A percentile compares a stretch with the other conserved stretches of the same genome.
Conservation (phyloP, 2,888 invertebrate genomes). For the Carterocephalus palaemon region DNA sequence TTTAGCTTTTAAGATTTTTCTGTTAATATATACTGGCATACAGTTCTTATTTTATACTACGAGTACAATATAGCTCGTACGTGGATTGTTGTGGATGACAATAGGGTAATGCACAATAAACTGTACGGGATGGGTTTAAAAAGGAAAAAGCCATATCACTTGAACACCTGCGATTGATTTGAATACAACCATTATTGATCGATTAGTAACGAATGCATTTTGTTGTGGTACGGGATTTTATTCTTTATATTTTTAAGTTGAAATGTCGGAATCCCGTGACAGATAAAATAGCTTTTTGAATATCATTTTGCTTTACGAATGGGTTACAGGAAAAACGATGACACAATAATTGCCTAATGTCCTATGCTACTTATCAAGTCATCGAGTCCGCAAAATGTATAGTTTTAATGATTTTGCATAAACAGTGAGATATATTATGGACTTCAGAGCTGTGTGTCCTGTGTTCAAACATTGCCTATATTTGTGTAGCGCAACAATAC, state of each 20-base stretch:
- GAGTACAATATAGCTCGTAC: too few species aligned
- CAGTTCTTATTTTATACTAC: too few species aligned
- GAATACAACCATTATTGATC: conserved; percentile 65
- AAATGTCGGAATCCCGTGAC: neutral
- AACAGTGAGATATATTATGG: too few species aligned
- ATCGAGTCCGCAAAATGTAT: too few species aligned
- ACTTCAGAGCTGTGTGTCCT: too few species aligned
- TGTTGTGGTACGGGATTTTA: neutral
- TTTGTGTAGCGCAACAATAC: too few species aligned
- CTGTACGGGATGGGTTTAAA: conserved; percentile 45
- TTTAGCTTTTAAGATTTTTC: too few species aligned
- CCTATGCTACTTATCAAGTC: too few species aligned
- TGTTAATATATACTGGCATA: too few species aligned
- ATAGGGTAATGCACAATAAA: conserved; percentile 39
- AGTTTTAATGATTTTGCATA: too few species aligned
- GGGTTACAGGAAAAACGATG: conserved; percentile 11
- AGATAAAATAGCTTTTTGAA: neutral
- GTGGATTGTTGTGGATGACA: conserved; percentile 19
- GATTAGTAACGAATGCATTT: conserved; percentile 53
- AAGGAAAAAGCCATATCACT: conserved; percentile 67
- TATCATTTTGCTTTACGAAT: conserved; percentile 11
- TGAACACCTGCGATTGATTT: conserved; percentile 72
- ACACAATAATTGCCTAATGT: conserved; percentile 5
- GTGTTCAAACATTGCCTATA: too few species aligned
- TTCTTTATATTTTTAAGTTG: neutral